These are phyloP conservation scores for Copidosoma floridanum DNA, from an alignment of 1,140 invertebrate genomes.

Conservation along the genomic window DNA sequence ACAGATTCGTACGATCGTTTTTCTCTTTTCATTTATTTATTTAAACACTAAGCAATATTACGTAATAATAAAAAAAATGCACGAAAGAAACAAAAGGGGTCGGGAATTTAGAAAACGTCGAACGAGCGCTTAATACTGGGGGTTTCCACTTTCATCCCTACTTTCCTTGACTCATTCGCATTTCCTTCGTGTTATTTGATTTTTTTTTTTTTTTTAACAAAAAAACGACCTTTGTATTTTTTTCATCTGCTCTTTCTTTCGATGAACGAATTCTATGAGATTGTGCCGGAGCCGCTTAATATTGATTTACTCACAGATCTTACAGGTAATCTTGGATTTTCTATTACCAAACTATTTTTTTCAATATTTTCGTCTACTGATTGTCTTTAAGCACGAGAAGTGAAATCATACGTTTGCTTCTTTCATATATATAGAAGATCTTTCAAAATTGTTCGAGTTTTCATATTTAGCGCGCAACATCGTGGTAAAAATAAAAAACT, in stretches of 20 bases:
- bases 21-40: background rate
- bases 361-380: background rate
- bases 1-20: conserved; percentile 10
- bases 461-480: background rate
- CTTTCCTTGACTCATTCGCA: conserved; percentile 13
- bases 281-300: conserved; percentile 7
- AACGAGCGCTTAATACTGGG: conserved; percentile 25
- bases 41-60: conserved; percentile 17
- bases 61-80: conserved; percentile 19
- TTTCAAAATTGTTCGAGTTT: conserved; percentile 17
- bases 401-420: background rate
- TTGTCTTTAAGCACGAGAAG: conserved; percentile 15
- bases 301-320: background rate
- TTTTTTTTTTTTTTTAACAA: too few relatives aligned
- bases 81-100: conserved; percentile 21
- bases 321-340: background rate
- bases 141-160: conserved; percentile 15
- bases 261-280: background rate
- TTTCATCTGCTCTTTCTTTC: background rate
- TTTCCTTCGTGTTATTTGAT: too few relatives aligned
- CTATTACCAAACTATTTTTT: background rate
- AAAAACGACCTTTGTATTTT: background rate
- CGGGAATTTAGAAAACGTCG: conserved; percentile 14
- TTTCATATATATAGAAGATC: conserved; percentile 7
- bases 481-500: conserved; percentile 9